Evolutionary conservation across 1,140 invertebrate species (phyloP).

Genomic region (Drosophila ironensis): DNA sequence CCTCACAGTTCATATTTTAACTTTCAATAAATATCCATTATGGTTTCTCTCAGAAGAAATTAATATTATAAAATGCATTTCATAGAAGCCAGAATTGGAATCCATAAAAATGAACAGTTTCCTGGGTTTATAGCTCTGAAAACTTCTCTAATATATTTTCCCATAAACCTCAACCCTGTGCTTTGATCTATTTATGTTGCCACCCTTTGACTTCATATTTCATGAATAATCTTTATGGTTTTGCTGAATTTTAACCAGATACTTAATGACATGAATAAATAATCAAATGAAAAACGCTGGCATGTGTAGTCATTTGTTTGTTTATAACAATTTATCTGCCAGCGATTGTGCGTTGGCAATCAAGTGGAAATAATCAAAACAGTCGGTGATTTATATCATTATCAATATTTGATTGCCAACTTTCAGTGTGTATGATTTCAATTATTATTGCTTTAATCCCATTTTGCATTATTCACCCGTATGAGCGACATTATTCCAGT

Average conservation of each 20-base stretch:
- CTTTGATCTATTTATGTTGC: too few species aligned
- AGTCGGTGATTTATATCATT: constrained; percentile 25
- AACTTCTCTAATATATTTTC: too few species aligned
- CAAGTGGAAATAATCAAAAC: constrained; percentile 28
- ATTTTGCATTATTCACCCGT: constrained; percentile 65
- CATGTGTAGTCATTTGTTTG: not conserved
- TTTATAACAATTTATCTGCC: not conserved
- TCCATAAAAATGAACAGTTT: too few species aligned
- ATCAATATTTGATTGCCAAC: constrained; percentile 44
- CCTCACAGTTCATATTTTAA: too few species aligned
- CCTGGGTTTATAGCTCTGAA: too few species aligned
- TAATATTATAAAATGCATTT: too few species aligned
- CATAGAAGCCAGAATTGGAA: too few species aligned
- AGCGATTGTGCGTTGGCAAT: not conserved
- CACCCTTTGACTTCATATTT: too few species aligned
- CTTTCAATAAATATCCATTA: too few species aligned
- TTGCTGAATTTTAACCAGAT: not conserved
- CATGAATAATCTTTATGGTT: not conserved
- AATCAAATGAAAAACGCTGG: constrained; percentile 1
- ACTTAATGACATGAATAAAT: constrained; percentile 19
- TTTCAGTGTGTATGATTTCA: constrained; percentile 25
- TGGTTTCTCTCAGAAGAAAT: too few species aligned
- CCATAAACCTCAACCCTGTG: too few species aligned
- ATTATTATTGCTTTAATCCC: constrained; percentile 29
- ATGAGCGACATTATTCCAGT: constrained; percentile 48